A percentile compares a stretch with the other conserved stretches of the same genome.
phyloP scores from a whole-genome alignment of 23 tunicate species.

The Aplidium turbinatum region DNA sequence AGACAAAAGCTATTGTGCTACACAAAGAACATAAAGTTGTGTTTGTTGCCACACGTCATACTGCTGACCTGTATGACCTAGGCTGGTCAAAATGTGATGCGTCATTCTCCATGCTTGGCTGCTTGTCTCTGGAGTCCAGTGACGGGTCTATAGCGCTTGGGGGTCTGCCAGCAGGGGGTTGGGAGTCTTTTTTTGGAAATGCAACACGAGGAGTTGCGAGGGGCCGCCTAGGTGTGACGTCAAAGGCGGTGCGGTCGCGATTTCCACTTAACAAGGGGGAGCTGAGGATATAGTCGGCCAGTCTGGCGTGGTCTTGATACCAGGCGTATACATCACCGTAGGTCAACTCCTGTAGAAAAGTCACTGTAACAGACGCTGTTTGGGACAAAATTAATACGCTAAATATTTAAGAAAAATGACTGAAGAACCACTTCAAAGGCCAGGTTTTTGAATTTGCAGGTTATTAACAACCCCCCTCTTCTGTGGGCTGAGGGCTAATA shows the following conservation, averaged over 20 bases:
- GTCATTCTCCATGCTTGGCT: background rate
- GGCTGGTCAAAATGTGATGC: background rate
- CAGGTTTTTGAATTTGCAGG: too few relatives aligned
- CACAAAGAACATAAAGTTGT: too few relatives aligned
- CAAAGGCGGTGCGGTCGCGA: background rate
- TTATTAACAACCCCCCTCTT: too few relatives aligned
- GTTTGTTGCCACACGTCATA: too few relatives aligned
- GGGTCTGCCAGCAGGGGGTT: constrained; percentile 30
- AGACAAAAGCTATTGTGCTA: too few relatives aligned
- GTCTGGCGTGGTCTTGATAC: constrained; percentile 50
- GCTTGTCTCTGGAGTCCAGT: too few relatives aligned
- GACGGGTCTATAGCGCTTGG: constrained; percentile 31
- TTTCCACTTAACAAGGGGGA: constrained; percentile 34
- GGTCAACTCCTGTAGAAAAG: constrained; percentile 46
- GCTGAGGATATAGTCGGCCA: constrained; percentile 40
- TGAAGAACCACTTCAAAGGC: too few relatives aligned
- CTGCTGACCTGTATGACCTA: constrained; percentile 8
- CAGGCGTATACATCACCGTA: constrained; percentile 36
- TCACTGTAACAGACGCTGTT: too few relatives aligned
- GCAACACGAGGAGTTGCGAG: constrained; percentile 23
- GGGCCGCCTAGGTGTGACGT: background rate
- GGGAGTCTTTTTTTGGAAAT: background rate
- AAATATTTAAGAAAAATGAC: too few relatives aligned
- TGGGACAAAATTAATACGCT: too few relatives aligned
- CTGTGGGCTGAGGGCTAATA: too few relatives aligned